Evolutionary conservation across 1,140 invertebrate genomes (phyloP).

Genomic region (Pachypeltis micranthus): DNA sequence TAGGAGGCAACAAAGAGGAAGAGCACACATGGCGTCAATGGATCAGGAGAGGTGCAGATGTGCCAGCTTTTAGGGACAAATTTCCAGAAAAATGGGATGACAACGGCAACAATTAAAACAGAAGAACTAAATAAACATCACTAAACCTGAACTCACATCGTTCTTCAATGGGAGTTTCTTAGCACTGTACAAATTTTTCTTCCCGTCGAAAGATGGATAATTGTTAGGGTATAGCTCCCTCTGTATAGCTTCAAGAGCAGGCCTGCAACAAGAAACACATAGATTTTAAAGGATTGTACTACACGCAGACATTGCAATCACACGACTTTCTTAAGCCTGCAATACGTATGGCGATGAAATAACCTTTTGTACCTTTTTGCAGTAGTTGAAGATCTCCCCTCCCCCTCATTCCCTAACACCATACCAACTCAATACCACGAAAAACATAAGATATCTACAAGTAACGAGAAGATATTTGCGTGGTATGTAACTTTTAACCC

Average conservation of each 20-base stretch:
- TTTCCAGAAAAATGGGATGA: not conserved
- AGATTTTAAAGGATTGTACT: not conserved
- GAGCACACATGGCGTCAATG: not conserved
- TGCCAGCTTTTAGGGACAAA: not conserved
- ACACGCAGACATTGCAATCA: not conserved
- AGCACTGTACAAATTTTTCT: constrained; percentile 46
- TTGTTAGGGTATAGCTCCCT: constrained; percentile 28
- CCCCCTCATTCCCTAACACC: too few species aligned
- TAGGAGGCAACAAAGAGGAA: not conserved
- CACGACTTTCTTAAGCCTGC: not conserved
- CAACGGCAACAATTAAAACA: not conserved
- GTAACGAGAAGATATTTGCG: too few species aligned
- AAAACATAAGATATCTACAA: too few species aligned
- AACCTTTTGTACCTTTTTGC: not conserved
- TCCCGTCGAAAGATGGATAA: constrained; percentile 58
- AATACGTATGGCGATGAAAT: not conserved
- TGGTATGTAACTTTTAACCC: too few species aligned
- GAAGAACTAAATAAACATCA: constrained; percentile 4
- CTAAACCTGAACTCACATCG: constrained; percentile 21
- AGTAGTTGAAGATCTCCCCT: not conserved
- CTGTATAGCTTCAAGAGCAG: constrained; percentile 31
- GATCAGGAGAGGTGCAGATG: not conserved
- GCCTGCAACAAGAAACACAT: constrained; percentile 19
- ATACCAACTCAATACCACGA: too few species aligned
- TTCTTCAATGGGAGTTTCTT: constrained; percentile 29